These are phyloP conservation scores for Notarius lentiginosus DNA, from an alignment of 2,113 vertebrate genomes.

Conservation along the genomic window DNA sequence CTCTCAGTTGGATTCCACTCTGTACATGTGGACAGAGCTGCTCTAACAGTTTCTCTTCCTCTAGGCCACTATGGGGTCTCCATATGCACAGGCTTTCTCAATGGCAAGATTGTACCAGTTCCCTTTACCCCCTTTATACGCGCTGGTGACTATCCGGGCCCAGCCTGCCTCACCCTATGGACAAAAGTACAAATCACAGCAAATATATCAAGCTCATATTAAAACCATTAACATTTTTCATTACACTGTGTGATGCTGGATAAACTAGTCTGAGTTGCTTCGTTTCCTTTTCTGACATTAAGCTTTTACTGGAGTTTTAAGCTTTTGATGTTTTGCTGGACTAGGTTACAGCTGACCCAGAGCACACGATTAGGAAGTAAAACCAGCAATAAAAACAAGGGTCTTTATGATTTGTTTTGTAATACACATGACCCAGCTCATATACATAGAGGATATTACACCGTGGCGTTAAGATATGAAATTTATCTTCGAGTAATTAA, in stretches of 20 bases:
- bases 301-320: not conserved
- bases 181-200: not conserved
- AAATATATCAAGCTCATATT: not conserved
- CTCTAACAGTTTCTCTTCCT: slow-evolving; percentile 9
- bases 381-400: not conserved
- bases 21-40: not conserved
- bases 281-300: not conserved
- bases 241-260: not conserved
- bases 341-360: not conserved
- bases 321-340: not conserved
- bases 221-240: not conserved
- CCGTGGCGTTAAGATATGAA: too few species aligned
- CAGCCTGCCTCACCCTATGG: slow-evolving; percentile 81
- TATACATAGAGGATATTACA: not conserved
- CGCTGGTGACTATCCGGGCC: slow-evolving; percentile 82
- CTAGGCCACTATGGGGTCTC: slow-evolving; percentile 71
- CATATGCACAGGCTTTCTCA: slow-evolving; percentile 75
- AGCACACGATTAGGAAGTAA: not conserved
- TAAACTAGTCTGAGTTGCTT: not conserved
- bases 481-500: too few species aligned
- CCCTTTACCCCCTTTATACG: slow-evolving; percentile 77
- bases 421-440: not conserved
- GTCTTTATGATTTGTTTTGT: not conserved
- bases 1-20: not conserved
- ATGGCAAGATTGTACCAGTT: slow-evolving; percentile 78